phyloP scores from a whole-genome alignment of 1,140 invertebrate genomes.

The Uloborus diversus region DNA sequence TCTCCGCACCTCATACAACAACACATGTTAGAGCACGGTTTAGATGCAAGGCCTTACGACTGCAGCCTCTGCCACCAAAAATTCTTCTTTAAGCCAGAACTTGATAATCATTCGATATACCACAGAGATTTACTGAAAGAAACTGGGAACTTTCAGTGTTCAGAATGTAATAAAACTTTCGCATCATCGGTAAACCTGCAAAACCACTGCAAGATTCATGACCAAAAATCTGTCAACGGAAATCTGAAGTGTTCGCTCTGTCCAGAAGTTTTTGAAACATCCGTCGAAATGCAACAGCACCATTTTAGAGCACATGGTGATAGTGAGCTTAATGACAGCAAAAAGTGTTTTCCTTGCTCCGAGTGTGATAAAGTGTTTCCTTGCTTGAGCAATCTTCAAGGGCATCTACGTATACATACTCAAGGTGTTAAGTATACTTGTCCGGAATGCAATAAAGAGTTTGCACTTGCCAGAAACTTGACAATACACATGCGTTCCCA shows the following conservation, averaged over 20 bases:
- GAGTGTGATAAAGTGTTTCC: conserved; percentile 65
- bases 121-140: conserved; percentile 8
- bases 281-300: conserved; percentile 63
- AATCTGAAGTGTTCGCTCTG: conserved; percentile 63
- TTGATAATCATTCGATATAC: conserved; percentile 78
- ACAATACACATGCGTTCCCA: conserved; percentile 60
- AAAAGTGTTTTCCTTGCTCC: conserved; percentile 61
- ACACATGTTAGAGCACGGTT: conserved; percentile 85
- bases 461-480: conserved; percentile 58
- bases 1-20: conserved; percentile 79
- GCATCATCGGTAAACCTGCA: not conserved
- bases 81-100: conserved; percentile 90
- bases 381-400: conserved; percentile 63
- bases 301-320: conserved; percentile 62
- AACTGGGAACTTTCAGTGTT: conserved; percentile 55
- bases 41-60: conserved; percentile 81
- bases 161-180: conserved; percentile 43
- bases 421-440: conserved; percentile 60
- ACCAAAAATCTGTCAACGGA: conserved; percentile 45
- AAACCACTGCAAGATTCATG: conserved; percentile 61
- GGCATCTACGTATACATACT: conserved; percentile 64
- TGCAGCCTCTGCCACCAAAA: conserved; percentile 82
- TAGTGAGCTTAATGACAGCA: conserved; percentile 46
- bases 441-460: conserved; percentile 59
- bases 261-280: conserved; percentile 54